phyloP scores from a whole-genome alignment of 2,113 vertebrate genomes.

The Illadopsis cleaveri region DNA sequence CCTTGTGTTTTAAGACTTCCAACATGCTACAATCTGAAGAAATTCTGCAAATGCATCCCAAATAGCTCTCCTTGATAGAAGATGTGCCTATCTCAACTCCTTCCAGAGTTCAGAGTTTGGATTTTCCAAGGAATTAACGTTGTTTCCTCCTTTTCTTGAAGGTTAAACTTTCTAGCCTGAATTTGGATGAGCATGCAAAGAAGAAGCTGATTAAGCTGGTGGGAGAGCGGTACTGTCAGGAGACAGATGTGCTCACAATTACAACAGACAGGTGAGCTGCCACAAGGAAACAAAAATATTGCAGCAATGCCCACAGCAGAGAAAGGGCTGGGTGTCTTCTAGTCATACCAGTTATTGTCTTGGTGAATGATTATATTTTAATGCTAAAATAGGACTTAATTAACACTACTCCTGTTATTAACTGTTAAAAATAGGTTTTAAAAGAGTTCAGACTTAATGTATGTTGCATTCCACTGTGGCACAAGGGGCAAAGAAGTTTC shows the following conservation, averaged over 20 bases:
- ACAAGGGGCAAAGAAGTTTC: not conserved
- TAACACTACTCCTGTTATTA: not conserved
- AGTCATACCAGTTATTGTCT: not conserved
- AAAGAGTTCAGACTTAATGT: not conserved
- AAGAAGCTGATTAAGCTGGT: conserved; percentile 92
- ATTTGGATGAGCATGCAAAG: conserved; percentile 90
- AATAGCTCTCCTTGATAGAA: not conserved
- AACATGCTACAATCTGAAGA: not conserved
- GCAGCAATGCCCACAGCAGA: not conserved
- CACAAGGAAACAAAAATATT: not conserved
- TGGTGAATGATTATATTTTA: not conserved
- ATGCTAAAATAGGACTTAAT: not conserved
- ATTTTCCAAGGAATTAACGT: not conserved
- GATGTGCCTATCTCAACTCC: not conserved
- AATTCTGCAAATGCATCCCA: not conserved
- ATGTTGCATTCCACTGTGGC: not conserved
- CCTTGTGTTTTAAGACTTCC: not conserved
- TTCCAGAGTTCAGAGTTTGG: not conserved
- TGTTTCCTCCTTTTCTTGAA: conserved; percentile 62
- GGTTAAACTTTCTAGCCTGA: conserved; percentile 90
- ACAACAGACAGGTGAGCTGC: conserved; percentile 83
- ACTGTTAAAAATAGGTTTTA: not conserved
- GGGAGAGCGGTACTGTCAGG: conserved; percentile 83
- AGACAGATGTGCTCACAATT: conserved; percentile 86
- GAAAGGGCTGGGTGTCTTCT: not conserved